Base-by-base conservation (phyloP, 2,888 invertebrate genomes). In the Aspidapion aeneum region DNA sequence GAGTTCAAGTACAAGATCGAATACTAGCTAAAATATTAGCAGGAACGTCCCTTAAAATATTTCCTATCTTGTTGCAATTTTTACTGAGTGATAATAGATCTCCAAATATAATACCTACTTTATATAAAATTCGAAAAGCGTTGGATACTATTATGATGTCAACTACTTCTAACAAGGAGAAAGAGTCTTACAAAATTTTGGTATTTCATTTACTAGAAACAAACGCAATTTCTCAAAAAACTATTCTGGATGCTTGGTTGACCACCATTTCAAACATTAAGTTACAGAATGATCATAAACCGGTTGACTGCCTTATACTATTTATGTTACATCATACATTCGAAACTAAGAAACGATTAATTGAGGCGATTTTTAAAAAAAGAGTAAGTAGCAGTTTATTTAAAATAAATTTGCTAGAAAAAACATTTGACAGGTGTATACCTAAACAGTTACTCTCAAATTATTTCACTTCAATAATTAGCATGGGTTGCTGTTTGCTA, bases 291-390 rank as follows among this genome's bases (percentile, higher is more conserved):
- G 85, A 86, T 63, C 84, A 86, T 66, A 88, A 87, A 78, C 83
- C 90, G 1, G 82, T 91, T 65, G 91, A 92, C 78, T 81, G 90
- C 58, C 78, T 89, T 18, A 80, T 90, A 66, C 75, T 91, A 18
- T 74, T 90, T n/a, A 82, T 90, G 69, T 77, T 90, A 18, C 85
- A 87, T 69, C 82, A 86, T n/a, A 82, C 83, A 58, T 82, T 84
- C 61, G 85, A 85, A 72, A 83, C 84, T 50, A 85, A 85, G 69
- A 86, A 86, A 71, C 82, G 83, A 65, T 82, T 82, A 69, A 82
- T 89, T 18, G 88, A 90, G 74, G 82, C 80, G 67, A 73, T 87
- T 51, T 82, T 91, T 65, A 85, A 84, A 72, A 86, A 87, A 67
- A 85, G 86, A 68, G 83, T 90, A 17, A 84, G 87, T 77, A 72